Evolutionary conservation across 1,140 invertebrate genomes (phyloP), one percentile per base, ranked within the genome.

Genomic region (Drosophila athabasca): DNA sequence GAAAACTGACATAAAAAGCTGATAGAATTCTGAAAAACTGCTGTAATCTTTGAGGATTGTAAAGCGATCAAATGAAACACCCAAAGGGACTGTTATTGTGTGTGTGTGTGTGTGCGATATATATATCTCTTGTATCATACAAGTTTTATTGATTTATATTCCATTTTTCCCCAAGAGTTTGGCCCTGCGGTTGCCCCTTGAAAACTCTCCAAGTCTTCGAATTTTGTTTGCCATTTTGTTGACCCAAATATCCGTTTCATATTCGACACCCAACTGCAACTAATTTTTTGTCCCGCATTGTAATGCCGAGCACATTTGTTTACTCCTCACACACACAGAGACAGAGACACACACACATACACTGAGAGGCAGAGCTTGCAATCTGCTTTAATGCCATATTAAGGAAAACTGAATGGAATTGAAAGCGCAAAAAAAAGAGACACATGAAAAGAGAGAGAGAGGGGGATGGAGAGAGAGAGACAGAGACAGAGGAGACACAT

Each of bases 331-430:
- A 52, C 60, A 53, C 35, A 39, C 13, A 29, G 51, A 35, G 41
- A 26, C 19, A 31, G 51, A 61, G 31, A 46, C 55, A 49, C 53
- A 43, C 58, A 59, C 44, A 54, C 62, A 44, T 52, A 50, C 45
- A 22, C 35, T 44, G 49, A 8, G 54, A 11, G 54, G 35, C 70
- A 41, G 58, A 62, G 8, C 29, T 31, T 31, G 49, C 76, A 76
- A 85, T 80, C 80, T 85, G 72, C 72, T 69, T 80, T 85, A 85
- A 85, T 85, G 68, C 73, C 77, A 74, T 81, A 80, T 77, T 77
- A 85, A 76, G 81, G 77, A 51, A 46, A 81, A 51, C 73, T 85
- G 81, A 84, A 85, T 81, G 82, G 81, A 85, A 81, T 85, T 81
- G 77, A 85, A 85, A 79, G 81, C 43, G 62, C 51, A 75, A 84